These are phyloP conservation scores for Asteroscopus sphinx DNA, from an alignment of 2,888 invertebrate genomes.

Conservation along the genomic window DNA sequence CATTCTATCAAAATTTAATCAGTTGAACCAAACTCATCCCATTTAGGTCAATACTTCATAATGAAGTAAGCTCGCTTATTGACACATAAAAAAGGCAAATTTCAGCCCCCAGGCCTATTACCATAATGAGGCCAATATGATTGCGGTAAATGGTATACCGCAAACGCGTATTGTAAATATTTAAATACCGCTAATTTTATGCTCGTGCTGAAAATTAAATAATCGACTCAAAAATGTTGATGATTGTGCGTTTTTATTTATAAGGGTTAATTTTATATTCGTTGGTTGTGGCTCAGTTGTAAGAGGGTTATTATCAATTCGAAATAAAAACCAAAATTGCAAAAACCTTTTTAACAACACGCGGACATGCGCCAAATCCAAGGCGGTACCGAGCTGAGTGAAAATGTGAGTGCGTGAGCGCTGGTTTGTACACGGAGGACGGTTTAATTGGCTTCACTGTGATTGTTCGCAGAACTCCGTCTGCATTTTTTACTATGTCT, in stretches of 20 bases:
- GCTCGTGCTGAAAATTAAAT: neutral
- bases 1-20: neutral
- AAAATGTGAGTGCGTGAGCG: no score
- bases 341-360: no score
- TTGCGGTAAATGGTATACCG: constrained; percentile 15
- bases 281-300: neutral
- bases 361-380: no score
- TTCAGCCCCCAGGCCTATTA: constrained; percentile 17
- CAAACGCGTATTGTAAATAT: constrained; percentile 13
- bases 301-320: no score
- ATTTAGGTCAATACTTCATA: constrained; percentile 8
- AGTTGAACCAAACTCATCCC: neutral
- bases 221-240: constrained; percentile 13
- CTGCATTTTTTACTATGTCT: no score
- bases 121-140: constrained; percentile 21
- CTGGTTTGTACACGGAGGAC: no score
- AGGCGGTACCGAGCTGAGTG: no score
- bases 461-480: no score
- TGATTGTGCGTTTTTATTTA: constrained; percentile 2
- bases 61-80: constrained; percentile 23
- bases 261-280: neutral
- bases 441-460: no score
- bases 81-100: constrained; percentile 29
- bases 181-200: constrained; percentile 19
- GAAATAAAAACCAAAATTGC: no score